Evolutionary conservation across 2,113 vertebrate genomes (phyloP).

Genomic region (Sapajus apella): DNA sequence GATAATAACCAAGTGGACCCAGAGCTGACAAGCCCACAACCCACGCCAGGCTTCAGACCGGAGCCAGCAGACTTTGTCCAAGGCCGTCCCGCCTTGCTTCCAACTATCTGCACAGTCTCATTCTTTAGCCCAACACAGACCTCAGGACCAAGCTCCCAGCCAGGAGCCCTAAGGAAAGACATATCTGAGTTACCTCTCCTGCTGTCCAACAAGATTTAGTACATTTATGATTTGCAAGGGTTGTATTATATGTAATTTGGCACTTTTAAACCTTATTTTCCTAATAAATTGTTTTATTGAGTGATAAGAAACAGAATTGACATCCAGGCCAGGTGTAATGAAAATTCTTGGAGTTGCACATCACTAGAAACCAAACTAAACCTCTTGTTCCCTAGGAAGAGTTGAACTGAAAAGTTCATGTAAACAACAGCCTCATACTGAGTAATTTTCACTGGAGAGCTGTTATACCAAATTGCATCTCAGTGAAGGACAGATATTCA

Average conservation of each 20-base stretch:
- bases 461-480: conserved; percentile 58
- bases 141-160: background rate
- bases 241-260: conserved; percentile 62
- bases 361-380: conserved; percentile 58
- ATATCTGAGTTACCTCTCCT: conserved; percentile 51
- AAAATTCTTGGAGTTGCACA: conserved; percentile 72
- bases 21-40: background rate
- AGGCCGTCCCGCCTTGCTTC: background rate
- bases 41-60: rapidly evolving
- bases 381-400: conserved; percentile 35
- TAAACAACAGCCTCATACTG: conserved; percentile 70
- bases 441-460: conserved; percentile 71
- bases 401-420: conserved; percentile 42
- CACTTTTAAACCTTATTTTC: conserved; percentile 70
- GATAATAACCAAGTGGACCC: background rate
- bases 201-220: conserved; percentile 60
- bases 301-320: conserved; percentile 77
- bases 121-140: background rate
- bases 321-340: conserved; percentile 79
- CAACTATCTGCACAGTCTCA: rapidly evolving
- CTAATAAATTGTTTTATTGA: conserved; percentile 80
- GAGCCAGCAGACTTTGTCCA: conserved; percentile 1
- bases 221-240: conserved; percentile 60
- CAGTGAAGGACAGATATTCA: conserved; percentile 35
- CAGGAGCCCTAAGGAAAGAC: conserved; percentile 25